Base-by-base conservation (phyloP, 2,797 vertebrate species). In the Erethizon dorsatum region DNA sequence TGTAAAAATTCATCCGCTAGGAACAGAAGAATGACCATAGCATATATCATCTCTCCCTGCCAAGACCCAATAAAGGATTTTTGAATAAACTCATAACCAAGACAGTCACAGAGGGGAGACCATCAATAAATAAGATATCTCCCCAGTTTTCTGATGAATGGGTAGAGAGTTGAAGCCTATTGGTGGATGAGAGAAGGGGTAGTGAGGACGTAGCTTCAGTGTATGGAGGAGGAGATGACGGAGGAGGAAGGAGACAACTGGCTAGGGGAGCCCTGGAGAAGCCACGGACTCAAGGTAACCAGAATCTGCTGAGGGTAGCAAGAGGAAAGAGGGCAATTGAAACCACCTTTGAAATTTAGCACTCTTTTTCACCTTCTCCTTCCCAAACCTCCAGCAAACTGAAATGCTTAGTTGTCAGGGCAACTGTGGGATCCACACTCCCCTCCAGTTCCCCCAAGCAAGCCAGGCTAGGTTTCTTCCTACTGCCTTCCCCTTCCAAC, bases 21-120 rank as follows among this genome's bases (percentile, higher is more conserved):
- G 17, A 94, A 41, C 80, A 88, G 50, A 91, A 83, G 20, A 59
- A 82, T 83, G 47, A 77, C 41, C 57, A 77, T 67, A 56, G 67
- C 57, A 83, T 94, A 92, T 75, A 83, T 96, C 67, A 83, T 93
- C n/a, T 93, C 45, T 95, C 65, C 59, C 71, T 96, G 84, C 82
- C 91, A 97, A 88, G 56, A 93, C 14, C 75, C 71, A 92, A 61
- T 90, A 95, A 95, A 65, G n/a, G 67, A 95, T 52, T 82, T 65
- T 15, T 90, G 52, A 95, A 96, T 59, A 82, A 92, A 88, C 89
- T 52, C 67, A 79, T 84, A 94, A 96, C 50, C n/a, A 96, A 93
- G 89, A 95, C 75, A 95, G 83, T 57, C 59, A 50, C 73, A 28
- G 12, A 91, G 83, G 8, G 24, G 54, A 33, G 28, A 24, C 13